These are phyloP conservation scores for Mimachlamys varia DNA, from an alignment of 2,888 invertebrate species.

Conservation along the genomic window DNA sequence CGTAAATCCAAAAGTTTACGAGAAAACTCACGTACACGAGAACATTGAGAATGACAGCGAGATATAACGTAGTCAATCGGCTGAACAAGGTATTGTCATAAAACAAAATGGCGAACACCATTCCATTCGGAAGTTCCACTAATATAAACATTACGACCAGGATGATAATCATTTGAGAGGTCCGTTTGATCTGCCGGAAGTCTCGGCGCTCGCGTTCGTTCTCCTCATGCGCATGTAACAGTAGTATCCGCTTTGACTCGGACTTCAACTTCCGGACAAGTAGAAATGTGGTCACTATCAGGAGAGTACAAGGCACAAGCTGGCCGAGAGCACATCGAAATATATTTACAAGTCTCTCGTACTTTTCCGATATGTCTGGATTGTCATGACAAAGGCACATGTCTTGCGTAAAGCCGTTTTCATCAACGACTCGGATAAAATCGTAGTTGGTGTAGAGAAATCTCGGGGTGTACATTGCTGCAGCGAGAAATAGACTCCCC, in stretches of 20 bases:
- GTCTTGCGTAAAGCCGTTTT: background rate
- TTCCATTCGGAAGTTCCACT: conserved; percentile 56
- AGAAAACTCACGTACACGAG: conserved; percentile 47
- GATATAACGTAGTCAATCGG: background rate
- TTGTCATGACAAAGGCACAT: conserved; percentile 46
- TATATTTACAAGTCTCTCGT: conserved; percentile 38
- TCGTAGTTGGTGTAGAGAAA: conserved; percentile 45
- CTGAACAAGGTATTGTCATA: conserved; percentile 35
- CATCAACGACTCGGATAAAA: conserved; percentile 38
- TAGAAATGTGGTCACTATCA: conserved; percentile 41
- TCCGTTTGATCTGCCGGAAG: conserved; percentile 51
- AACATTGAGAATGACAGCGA: conserved; percentile 46
- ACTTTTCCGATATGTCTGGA: conserved; percentile 41
- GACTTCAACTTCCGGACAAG: conserved; percentile 39
- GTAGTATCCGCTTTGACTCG: conserved; percentile 41
- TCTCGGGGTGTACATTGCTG: conserved; percentile 40
- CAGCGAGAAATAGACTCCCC: conserved; percentile 32
- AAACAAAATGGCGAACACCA: conserved; percentile 48
- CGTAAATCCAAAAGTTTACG: conserved; percentile 54
- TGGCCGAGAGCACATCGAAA: conserved; percentile 42
- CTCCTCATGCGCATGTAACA: conserved; percentile 43
- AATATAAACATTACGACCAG: conserved; percentile 55
- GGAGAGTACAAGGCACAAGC: conserved; percentile 41
- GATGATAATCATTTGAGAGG: conserved; percentile 53
- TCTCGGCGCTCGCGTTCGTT: conserved; percentile 44